A percentile compares a stretch with the other conserved stretches of the same genome.
phyloP scores from a whole-genome alignment of 2,113 vertebrate species.

The Arenaria interpres region DNA sequence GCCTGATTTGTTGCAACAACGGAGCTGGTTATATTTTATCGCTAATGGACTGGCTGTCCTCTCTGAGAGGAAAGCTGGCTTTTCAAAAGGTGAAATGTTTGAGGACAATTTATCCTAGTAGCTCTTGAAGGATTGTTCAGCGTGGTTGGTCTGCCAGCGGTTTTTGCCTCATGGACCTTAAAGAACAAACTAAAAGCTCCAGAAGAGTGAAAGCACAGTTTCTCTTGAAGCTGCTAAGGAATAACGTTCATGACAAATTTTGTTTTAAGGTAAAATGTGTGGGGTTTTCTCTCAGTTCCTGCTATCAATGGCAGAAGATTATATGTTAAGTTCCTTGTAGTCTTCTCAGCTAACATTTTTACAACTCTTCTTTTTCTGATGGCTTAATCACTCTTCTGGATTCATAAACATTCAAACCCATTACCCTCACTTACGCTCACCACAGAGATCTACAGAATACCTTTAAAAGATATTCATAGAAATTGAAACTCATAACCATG shows the following conservation, averaged over 20 bases:
- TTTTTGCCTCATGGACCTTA: background rate
- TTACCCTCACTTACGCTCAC: background rate
- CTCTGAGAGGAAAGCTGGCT: background rate
- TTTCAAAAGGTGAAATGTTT: background rate
- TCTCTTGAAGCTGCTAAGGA: background rate
- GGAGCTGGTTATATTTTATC: background rate
- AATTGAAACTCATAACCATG: background rate
- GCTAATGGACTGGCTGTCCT: background rate
- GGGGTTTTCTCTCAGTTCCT: background rate
- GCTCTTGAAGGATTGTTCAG: background rate
- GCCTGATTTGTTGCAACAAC: background rate
- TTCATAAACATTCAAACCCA: background rate
- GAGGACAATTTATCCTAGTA: background rate
- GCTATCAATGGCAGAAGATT: background rate
- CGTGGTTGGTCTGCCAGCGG: background rate
- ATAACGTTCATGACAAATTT: background rate
- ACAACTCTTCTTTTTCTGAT: background rate
- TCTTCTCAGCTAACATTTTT: background rate
- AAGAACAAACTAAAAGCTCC: background rate
- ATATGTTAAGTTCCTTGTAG: background rate
- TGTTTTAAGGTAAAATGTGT: background rate
- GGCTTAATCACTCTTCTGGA: background rate
- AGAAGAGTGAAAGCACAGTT: background rate
- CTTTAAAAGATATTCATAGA: background rate
- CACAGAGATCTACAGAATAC: background rate